These are phyloP conservation scores for Pteronura brasiliensis DNA, from an alignment of 2,113 vertebrate genomes.

Conservation along the genomic window DNA sequence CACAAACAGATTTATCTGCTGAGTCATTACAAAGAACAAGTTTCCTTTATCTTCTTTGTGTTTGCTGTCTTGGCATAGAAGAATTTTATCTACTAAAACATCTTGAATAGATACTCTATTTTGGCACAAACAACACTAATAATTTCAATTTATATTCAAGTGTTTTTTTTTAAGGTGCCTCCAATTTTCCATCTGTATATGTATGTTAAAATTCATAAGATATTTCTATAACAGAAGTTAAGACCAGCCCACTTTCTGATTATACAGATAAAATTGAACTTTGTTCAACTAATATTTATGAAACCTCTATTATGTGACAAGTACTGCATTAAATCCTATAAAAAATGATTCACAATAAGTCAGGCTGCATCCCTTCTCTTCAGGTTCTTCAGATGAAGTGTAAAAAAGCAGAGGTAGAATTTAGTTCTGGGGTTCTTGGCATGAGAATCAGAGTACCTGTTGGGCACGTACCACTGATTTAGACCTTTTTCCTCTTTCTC, in stretches of 20 bases:
- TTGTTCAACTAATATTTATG: not conserved
- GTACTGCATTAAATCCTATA: not conserved
- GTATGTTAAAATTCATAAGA: not conserved
- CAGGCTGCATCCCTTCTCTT: not conserved
- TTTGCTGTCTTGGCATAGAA: not conserved
- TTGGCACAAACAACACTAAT: not conserved
- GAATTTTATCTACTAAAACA: slow-evolving; percentile 15
- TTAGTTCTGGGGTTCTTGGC: not conserved
- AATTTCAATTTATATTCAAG: not conserved
- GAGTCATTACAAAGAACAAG: slow-evolving; percentile 68
- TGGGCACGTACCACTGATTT: not conserved
- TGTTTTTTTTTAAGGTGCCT: not conserved
- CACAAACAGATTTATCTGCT: slow-evolving; percentile 76
- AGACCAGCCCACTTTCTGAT: not conserved
- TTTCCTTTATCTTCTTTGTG: slow-evolving; percentile 71
- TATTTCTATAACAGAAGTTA: not conserved
- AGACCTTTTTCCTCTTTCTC: not conserved
- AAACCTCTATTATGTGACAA: not conserved
- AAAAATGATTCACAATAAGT: not conserved
- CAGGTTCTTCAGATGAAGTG: not conserved
- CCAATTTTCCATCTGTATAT: not conserved
- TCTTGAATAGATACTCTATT: not conserved
- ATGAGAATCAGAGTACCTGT: not conserved
- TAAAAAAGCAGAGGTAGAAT: not conserved
- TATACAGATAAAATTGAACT: not conserved